Conservation (phyloP, 1,140 invertebrate species). For the Sinonovacula constricta region DNA sequence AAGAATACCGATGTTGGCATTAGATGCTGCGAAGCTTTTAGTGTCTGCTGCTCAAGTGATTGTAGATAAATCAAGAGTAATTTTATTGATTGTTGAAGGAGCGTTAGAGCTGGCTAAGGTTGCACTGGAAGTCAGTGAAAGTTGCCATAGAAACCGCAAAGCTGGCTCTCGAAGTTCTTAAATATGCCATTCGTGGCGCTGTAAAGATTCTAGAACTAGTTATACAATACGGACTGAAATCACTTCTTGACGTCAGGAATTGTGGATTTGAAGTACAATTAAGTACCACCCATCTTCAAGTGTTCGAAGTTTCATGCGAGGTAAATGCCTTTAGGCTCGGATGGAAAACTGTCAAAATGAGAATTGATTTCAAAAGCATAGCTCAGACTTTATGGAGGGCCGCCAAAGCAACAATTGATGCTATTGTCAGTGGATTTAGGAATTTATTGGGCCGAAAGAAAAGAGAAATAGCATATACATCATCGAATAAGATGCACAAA, state of each 20-base stretch:
- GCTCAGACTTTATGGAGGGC: constrained; percentile 38
- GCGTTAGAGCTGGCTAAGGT: constrained; percentile 37
- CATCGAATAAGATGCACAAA: neutral
- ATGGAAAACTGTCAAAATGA: constrained; percentile 30
- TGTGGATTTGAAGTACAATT: constrained; percentile 54
- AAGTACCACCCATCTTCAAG: constrained; percentile 31
- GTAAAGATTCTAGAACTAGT: constrained; percentile 38
- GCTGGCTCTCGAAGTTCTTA: constrained; percentile 41
- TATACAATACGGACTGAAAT: constrained; percentile 34
- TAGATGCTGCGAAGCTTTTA: constrained; percentile 37
- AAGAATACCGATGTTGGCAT: constrained; percentile 20
- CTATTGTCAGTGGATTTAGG: neutral
- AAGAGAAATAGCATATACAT: constrained; percentile 13
- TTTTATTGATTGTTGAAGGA: constrained; percentile 43
- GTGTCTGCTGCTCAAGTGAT: constrained; percentile 39
- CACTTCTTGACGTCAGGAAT: constrained; percentile 39
- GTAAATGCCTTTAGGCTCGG: constrained; percentile 45
- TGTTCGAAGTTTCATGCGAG: constrained; percentile 53
- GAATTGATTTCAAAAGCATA: constrained; percentile 43
- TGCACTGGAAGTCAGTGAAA: constrained; percentile 47
- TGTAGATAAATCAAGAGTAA: constrained; percentile 54
- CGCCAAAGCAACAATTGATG: constrained; percentile 18
- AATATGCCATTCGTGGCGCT: constrained; percentile 30
- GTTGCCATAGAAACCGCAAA: constrained; percentile 23
- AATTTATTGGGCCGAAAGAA: neutral